A percentile compares a stretch with the other conserved stretches of the same genome.
Conservation (phyloP, 30 jellyfish, hydroid and myxozoan genomes). For the Aurelia aurita complex sp. Pacific region DNA sequence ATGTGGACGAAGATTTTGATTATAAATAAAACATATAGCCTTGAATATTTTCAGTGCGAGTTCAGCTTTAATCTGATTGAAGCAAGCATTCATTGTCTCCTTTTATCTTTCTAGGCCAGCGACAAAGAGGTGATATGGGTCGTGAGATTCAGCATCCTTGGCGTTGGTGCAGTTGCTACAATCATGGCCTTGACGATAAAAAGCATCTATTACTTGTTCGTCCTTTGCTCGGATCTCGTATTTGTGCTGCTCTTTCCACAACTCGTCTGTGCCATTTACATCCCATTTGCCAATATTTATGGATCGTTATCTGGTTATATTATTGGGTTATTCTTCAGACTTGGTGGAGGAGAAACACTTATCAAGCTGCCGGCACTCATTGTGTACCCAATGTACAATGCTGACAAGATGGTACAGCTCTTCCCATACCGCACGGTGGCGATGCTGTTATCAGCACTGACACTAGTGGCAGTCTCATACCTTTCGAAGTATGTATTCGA, state of each 20-base stretch:
- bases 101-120: conserved; percentile 28
- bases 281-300: conserved; percentile 64
- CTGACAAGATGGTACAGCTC: conserved; percentile 20
- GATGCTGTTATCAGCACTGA: conserved; percentile 61
- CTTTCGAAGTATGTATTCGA: conserved; percentile 55
- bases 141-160: conserved; percentile 57
- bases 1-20: no score
- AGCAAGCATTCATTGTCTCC: no score
- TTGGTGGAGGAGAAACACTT: conserved; percentile 76
- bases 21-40: no score
- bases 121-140: conserved; percentile 81
- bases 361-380: conserved; percentile 60
- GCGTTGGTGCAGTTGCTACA: conserved; percentile 78
- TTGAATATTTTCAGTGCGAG: no score
- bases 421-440: conserved; percentile 84
- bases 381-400: conserved; percentile 61
- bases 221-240: conserved; percentile 79
- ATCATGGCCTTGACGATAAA: conserved; percentile 76
- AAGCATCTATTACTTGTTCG: conserved; percentile 67
- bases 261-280: conserved; percentile 63
- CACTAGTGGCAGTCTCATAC: conserved; percentile 64
- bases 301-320: conserved; percentile 61
- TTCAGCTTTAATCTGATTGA: no score
- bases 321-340: conserved; percentile 63
- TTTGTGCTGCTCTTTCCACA: conserved; percentile 75